Evolutionary conservation across 2,888 invertebrate genomes (phyloP).

Genomic region (Tipula helvola): DNA sequence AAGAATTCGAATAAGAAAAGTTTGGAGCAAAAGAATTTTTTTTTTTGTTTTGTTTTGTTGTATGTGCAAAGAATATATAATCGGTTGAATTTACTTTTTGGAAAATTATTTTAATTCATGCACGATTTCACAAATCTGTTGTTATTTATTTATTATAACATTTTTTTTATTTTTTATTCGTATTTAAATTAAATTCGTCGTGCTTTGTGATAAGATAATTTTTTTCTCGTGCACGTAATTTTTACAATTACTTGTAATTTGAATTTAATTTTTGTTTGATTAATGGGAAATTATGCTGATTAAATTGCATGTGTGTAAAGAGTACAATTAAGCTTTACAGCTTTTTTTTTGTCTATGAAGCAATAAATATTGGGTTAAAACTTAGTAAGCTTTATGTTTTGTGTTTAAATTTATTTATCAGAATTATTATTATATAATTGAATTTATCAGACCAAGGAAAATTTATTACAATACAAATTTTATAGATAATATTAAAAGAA

Average conservation of each 20-base stretch:
- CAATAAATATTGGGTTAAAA: neutral
- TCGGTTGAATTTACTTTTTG: neutral
- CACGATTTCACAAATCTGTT: neutral
- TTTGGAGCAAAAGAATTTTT: neutral
- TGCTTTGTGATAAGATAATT: neutral
- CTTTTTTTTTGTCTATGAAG: neutral
- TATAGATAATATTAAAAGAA: neutral
- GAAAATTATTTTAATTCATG: neutral
- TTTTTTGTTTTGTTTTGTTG: neutral
- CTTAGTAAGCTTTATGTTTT: neutral
- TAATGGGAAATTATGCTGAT: neutral
- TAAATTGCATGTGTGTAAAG: neutral
- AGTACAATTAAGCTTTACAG: neutral
- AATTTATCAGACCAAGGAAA: neutral
- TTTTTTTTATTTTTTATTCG: neutral
- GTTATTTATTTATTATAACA: neutral
- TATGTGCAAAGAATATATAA: neutral
- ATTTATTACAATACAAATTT: too few relatives aligned
- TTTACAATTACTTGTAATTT: neutral
- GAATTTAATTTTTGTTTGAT: neutral
- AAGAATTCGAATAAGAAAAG: neutral
- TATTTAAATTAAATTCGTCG: neutral
- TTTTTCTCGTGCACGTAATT: neutral
- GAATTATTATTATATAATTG: neutral
- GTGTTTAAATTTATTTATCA: neutral